Conservation (phyloP, 1,140 invertebrate species). For the Papilio helenus region DNA sequence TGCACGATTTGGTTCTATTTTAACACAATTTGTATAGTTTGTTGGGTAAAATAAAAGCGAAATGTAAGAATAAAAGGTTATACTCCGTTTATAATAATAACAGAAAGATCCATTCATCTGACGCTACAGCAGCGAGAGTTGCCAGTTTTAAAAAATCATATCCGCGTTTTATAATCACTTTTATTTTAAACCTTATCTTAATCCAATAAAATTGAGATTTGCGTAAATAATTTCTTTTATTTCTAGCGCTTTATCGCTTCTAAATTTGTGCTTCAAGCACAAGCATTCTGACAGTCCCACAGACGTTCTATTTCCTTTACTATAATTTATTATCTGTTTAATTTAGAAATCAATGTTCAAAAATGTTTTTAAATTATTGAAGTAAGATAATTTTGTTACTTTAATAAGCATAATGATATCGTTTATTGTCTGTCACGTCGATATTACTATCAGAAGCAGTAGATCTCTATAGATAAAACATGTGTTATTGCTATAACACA, state of each 20-base stretch:
- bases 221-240: not conserved
- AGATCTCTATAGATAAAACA: no score
- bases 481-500: no score
- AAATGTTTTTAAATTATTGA: not conserved
- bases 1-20: constrained; percentile 41
- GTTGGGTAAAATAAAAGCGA: constrained; percentile 60
- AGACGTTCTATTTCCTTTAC: not conserved
- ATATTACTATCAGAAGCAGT: no score
- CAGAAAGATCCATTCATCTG: constrained; percentile 50
- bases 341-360: not conserved
- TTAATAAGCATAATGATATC: not conserved
- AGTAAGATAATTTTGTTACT: not conserved
- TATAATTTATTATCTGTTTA: not conserved
- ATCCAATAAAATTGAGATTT: not conserved
- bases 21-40: constrained; percentile 54
- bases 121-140: constrained; percentile 29
- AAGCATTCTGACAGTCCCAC: constrained; percentile 9
- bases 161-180: not conserved
- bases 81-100: constrained; percentile 68
- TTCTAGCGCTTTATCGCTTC: not conserved
- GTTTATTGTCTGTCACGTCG: no score
- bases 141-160: constrained; percentile 21
- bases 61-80: constrained; percentile 69
- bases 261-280: not conserved
- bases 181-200: not conserved